Conservation (phyloP, 2,113 vertebrate genomes). For the Benthochromis sp. region DNA sequence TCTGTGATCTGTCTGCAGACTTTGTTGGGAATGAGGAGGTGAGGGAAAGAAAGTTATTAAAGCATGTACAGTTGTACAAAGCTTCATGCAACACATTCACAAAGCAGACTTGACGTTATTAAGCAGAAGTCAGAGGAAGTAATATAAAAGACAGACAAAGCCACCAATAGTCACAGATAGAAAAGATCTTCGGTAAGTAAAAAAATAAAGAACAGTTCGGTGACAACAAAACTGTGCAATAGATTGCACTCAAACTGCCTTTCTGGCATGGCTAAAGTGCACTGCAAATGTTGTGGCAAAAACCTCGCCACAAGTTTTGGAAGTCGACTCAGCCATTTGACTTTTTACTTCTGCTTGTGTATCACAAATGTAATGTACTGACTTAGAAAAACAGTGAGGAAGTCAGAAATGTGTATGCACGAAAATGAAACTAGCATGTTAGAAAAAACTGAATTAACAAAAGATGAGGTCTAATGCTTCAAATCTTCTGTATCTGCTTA, state of each 20-base stretch:
- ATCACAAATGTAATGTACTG: not conserved
- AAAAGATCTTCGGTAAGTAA: accelerated
- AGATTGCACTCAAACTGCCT: not conserved
- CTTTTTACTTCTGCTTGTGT: not conserved
- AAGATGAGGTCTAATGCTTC: not conserved
- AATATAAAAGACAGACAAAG: not conserved
- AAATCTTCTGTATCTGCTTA: not conserved
- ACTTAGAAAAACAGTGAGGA: not conserved
- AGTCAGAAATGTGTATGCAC: not conserved
- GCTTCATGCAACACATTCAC: not conserved
- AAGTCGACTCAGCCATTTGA: not conserved
- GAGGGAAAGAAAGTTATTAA: not conserved
- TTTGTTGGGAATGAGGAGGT: not conserved
- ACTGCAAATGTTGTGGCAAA: not conserved
- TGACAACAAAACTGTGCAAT: not conserved
- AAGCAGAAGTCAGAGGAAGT: no score
- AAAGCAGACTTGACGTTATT: not conserved
- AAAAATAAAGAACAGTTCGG: not conserved
- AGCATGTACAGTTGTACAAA: not conserved
- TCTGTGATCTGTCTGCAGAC: not conserved
- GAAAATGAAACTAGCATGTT: not conserved
- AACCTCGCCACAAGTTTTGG: not conserved
- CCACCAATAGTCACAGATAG: not conserved
- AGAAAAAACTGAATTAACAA: not conserved
- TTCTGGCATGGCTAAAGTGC: not conserved